A percentile compares a stretch with the other conserved stretches of the same genome.
Conservation (phyloP, 92 coral and sea anemone genomes). For the Umimayanthus chanpuru region DNA sequence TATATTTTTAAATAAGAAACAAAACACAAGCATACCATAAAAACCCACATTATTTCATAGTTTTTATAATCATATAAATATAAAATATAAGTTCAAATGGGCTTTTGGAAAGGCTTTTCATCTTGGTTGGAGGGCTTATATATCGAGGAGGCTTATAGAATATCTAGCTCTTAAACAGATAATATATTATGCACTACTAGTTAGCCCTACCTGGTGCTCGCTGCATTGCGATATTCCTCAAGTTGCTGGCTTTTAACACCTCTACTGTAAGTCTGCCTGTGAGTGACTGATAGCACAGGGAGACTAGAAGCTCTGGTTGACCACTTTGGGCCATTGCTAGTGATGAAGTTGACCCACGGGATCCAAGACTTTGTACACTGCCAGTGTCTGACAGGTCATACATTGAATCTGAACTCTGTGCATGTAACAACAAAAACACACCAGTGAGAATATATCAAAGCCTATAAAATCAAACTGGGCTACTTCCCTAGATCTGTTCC, state of each 20-base stretch:
- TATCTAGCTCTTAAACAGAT: neutral
- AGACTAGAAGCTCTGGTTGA: constrained; percentile 92
- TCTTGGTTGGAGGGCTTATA: too few species aligned
- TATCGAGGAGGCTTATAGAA: too few species aligned
- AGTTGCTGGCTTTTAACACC: constrained; percentile 96
- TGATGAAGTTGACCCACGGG: constrained; percentile 90
- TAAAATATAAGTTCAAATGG: too few species aligned
- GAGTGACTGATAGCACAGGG: constrained; percentile 96
- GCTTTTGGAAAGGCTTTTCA: too few species aligned
- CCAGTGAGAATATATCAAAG: too few species aligned
- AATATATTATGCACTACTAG: neutral
- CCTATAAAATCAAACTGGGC: too few species aligned
- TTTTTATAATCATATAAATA: too few species aligned
- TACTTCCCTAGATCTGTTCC: too few species aligned
- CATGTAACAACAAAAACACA: neutral
- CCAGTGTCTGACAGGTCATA: constrained; percentile 97
- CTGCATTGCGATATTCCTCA: constrained; percentile 95
- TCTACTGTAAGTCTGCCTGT: constrained; percentile 98
- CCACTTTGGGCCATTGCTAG: constrained; percentile 96
- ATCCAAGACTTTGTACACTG: constrained; percentile 86
- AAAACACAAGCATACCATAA: too few species aligned
- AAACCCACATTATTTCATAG: too few species aligned
- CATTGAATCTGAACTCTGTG: constrained; percentile 98
- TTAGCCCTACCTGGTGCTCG: constrained; percentile 92
- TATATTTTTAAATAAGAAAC: too few species aligned